Evolutionary conservation across 30 jellyfish, hydroid and myxozoan species (phyloP), one percentile per base, ranked within the genome.

Genomic region (Pseudorhiza aurosa): DNA sequence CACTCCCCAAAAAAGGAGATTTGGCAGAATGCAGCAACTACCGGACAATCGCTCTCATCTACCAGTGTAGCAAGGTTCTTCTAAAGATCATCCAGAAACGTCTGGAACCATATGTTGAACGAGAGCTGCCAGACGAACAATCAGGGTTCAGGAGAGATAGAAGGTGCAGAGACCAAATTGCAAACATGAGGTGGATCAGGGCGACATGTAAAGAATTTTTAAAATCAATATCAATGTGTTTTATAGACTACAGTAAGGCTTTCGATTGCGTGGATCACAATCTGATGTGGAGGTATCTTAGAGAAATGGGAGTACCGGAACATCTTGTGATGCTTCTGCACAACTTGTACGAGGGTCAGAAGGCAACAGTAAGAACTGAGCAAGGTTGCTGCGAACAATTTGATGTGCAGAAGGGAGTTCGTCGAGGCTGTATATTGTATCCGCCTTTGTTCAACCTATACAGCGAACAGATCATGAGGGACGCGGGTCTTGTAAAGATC

Each of bases 1-100:
- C 84, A 10, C 84, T 70, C 22, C 84, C 85, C 29, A 47, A 72
- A 51, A 45, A 46, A 47, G 75, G 85, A 24, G 75, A 72, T 53
- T 45, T 14, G 28, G 49, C 46, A 53, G 85, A 72, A 57, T 46
- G 75, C 49, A n/a, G 55, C 14, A 72, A 72, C 49, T 6, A 50
- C 57, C 51, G 77, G 57, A 72, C 56, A 44, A 72, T 46, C 26
- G 32, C 57, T 57, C 85, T 72, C 19, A 72, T 72, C 26, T 12
- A 22, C 32, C 75, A 72, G 17, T 76, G 57, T 27, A 72, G 72
- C 26, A 72, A 72, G 49, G 71, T 72, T 27, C 46, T 72, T 19
- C 77, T 72, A 27, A 72, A 72, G 49, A 72, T 72, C 46, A 72
- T 72, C 72, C 24, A 5, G 49, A 22, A 51, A 25, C 46, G 85